Conservation (phyloP, 2,113 vertebrate species). For the Phocoena sinus region DNA sequence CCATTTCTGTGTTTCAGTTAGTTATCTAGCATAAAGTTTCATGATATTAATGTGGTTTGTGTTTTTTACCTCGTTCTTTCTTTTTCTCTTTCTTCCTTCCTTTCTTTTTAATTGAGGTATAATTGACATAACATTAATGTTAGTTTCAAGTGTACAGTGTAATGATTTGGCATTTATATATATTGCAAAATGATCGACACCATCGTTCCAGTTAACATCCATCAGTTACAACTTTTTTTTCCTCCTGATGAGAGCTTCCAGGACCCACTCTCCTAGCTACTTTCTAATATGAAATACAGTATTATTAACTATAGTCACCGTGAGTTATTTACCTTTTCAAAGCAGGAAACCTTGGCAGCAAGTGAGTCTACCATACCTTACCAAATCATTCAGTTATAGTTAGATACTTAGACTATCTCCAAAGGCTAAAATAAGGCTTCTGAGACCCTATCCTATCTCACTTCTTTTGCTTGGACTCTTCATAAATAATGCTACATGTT, state of each 20-base stretch:
- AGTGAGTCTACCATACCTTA: not conserved
- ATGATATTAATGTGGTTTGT: not conserved
- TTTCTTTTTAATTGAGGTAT: not conserved
- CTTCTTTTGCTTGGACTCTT: not conserved
- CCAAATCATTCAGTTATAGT: not conserved
- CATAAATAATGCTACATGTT: not conserved
- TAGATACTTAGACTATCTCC: not conserved
- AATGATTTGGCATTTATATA: not conserved
- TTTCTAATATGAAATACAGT: not conserved
- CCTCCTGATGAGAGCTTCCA: not conserved
- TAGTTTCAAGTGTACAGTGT: not conserved
- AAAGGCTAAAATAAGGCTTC: not conserved
- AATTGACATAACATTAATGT: not conserved
- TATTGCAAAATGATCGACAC: not conserved
- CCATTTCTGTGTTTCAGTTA: not conserved
- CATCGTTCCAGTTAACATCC: not conserved
- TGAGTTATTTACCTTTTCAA: not conserved
- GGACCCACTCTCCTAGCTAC: not conserved
- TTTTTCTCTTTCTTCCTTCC: too few species aligned
- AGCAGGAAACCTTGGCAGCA: not conserved
- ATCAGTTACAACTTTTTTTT: not conserved
- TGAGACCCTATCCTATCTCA: not conserved
- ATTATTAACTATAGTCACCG: not conserved
- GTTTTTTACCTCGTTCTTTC: not conserved
- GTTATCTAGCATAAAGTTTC: not conserved